Conservation (phyloP, 1,140 invertebrate species). For the Radopholus similis region DNA sequence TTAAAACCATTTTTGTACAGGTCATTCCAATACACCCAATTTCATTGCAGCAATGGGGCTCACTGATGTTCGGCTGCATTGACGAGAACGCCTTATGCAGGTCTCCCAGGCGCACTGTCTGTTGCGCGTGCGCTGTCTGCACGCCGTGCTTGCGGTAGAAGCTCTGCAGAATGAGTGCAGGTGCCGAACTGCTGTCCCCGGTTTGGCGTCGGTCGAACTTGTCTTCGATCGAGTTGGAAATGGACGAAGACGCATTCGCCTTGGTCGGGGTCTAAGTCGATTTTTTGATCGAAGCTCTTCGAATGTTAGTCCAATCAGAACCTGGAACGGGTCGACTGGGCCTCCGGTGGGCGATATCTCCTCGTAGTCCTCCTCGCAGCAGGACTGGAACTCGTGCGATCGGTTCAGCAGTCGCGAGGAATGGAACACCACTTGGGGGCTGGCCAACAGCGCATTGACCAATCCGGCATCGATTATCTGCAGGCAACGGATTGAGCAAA, state of each 20-base stretch:
- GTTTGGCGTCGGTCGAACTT: constrained; percentile 21
- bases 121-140: not conserved
- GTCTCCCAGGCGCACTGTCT: constrained; percentile 28
- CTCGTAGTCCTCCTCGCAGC: constrained; percentile 37
- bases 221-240: constrained; percentile 1
- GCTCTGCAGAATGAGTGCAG: constrained; percentile 28
- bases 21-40: no score
- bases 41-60: not conserved
- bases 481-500: not conserved
- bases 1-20: no score
- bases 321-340: constrained; percentile 3
- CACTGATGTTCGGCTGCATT: constrained; percentile 50
- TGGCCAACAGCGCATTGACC: constrained; percentile 47
- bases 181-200: constrained; percentile 28
- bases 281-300: not conserved
- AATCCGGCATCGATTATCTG: constrained; percentile 58
- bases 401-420: constrained; percentile 57
- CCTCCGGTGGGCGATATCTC: constrained; percentile 9
- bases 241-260: not conserved
- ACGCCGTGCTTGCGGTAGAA: constrained; percentile 35
- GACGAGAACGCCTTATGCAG: constrained; percentile 46
- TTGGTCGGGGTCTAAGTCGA: constrained; percentile 9
- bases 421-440: constrained; percentile 54
- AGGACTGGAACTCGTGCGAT: constrained; percentile 51
- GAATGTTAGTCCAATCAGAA: not conserved